These are phyloP conservation scores for Phenganax marumi DNA, from an alignment of 92 coral and sea anemone species.

Conservation along the genomic window DNA sequence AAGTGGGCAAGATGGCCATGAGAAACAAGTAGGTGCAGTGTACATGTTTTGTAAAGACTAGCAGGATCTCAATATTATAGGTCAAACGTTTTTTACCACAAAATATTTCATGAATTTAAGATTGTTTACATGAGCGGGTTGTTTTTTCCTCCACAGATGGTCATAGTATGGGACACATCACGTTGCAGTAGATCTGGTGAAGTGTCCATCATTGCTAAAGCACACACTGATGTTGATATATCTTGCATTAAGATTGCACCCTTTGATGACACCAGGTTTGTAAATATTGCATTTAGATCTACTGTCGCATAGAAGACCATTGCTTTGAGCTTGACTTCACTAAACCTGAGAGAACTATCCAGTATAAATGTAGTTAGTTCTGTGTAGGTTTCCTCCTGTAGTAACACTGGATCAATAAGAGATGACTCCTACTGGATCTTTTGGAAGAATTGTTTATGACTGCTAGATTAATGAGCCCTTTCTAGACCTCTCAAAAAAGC, in stretches of 20 bases:
- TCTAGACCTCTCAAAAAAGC: too few relatives aligned
- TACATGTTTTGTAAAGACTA: too few relatives aligned
- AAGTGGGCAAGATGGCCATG: conserved; percentile 76
- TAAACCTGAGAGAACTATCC: too few relatives aligned
- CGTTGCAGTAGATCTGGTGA: conserved; percentile 90
- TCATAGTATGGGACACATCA: conserved; percentile 94
- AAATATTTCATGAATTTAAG: too few relatives aligned
- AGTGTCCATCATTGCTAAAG: conserved; percentile 82
- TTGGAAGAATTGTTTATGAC: too few relatives aligned
- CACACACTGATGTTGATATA: conserved; percentile 96
- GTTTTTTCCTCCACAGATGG: conserved; percentile 56
- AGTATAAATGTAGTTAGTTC: too few relatives aligned
- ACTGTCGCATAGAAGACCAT: not conserved
- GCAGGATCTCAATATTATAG: not conserved
- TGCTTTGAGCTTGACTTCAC: too few relatives aligned
- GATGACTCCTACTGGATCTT: too few relatives aligned
- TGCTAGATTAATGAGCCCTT: too few relatives aligned
- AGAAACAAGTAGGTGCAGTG: conserved; percentile 70
- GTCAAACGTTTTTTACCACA: too few relatives aligned
- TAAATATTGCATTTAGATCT: not conserved
- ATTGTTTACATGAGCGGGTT: not conserved
- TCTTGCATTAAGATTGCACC: conserved; percentile 87
- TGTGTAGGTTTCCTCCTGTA: not conserved
- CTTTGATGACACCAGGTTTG: conserved; percentile 95
- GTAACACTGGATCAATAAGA: not conserved